Conservation (phyloP, 2,113 vertebrate genomes). For the Hippocampus barbouri region DNA sequence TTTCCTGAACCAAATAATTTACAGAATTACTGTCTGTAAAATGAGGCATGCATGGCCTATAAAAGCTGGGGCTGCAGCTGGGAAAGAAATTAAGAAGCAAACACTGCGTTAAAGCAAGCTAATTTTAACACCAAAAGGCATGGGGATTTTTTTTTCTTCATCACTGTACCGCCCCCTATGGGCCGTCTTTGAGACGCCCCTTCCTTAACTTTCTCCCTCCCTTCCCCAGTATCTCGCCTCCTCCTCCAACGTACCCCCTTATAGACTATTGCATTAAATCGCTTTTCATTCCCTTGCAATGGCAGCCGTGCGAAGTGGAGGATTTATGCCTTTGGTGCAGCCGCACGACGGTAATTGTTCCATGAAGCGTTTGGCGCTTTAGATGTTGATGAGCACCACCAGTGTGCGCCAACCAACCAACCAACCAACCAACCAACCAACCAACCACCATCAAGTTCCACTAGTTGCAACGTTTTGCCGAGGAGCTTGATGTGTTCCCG, state of each 20-base stretch:
- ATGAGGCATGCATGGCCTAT: neutral
- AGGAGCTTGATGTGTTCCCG: slow-evolving; percentile 21
- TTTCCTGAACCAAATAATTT: neutral
- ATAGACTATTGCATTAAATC: slow-evolving; percentile 63
- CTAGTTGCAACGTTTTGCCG: slow-evolving; percentile 63
- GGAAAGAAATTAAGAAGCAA: neutral
- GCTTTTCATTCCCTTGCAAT: slow-evolving; percentile 54
- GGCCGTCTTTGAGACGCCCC: slow-evolving; percentile 52
- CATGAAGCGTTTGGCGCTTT: slow-evolving; percentile 41
- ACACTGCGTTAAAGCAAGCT: neutral
- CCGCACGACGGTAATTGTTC: slow-evolving; percentile 42
- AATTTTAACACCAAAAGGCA: neutral
- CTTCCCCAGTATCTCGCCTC: neutral
- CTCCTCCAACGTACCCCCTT: slow-evolving; percentile 48
- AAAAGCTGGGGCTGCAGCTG: too few species aligned
- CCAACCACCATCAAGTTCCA: slow-evolving; percentile 62
- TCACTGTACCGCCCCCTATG: slow-evolving; percentile 52
- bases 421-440: neutral
- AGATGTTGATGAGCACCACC: slow-evolving; percentile 29
- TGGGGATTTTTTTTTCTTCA: neutral
- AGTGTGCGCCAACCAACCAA: slow-evolving; percentile 51
- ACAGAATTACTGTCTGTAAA: neutral
- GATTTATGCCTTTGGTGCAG: slow-evolving; percentile 43
- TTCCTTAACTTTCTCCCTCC: slow-evolving; percentile 19
- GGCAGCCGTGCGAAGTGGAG: slow-evolving; percentile 46